Conservation (phyloP, 2,113 vertebrate genomes). For the Melanostigma gelatinosum region DNA sequence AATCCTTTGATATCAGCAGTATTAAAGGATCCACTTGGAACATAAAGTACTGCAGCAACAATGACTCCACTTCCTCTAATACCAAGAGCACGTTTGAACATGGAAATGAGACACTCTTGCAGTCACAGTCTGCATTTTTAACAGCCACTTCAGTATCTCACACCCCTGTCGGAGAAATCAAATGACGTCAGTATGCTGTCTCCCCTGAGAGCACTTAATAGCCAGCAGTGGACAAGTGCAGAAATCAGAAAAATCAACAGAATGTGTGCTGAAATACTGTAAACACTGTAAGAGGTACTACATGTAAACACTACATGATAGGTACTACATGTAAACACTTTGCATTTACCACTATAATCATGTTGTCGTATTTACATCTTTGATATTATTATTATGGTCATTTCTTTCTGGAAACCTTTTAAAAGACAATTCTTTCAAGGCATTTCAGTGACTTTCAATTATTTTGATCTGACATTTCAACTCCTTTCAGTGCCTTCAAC, state of each 20-base stretch:
- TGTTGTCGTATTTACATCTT: not conserved
- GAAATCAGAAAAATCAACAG: slow-evolving; percentile 21
- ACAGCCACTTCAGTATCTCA: slow-evolving; percentile 22
- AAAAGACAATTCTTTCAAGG: not conserved
- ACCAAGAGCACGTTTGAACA: slow-evolving; percentile 2
- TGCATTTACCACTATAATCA: not conserved
- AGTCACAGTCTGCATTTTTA: slow-evolving; percentile 10
- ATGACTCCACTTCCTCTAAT: slow-evolving; percentile 20
- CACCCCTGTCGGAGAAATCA: slow-evolving; percentile 14
- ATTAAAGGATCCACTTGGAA: slow-evolving; percentile 48
- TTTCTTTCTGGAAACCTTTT: not conserved
- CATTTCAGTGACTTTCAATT: not conserved
- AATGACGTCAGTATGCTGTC: slow-evolving; percentile 29
- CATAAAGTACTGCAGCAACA: slow-evolving; percentile 24
- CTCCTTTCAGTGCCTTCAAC: not conserved
- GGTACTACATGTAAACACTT: too few species aligned
- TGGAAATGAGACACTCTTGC: slow-evolving; percentile 17
- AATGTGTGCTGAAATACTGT: slow-evolving; percentile 9
- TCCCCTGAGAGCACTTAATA: slow-evolving; percentile 16
- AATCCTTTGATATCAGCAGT: slow-evolving; percentile 67
- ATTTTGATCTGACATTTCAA: not conserved
- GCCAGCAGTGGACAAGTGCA: not conserved
- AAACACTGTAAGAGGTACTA: slow-evolving; percentile 3
- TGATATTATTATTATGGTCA: not conserved
- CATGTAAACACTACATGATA: too few species aligned